Base-by-base conservation (phyloP, 2,888 invertebrate species). In the Pristionchus fissidentatus region DNA sequence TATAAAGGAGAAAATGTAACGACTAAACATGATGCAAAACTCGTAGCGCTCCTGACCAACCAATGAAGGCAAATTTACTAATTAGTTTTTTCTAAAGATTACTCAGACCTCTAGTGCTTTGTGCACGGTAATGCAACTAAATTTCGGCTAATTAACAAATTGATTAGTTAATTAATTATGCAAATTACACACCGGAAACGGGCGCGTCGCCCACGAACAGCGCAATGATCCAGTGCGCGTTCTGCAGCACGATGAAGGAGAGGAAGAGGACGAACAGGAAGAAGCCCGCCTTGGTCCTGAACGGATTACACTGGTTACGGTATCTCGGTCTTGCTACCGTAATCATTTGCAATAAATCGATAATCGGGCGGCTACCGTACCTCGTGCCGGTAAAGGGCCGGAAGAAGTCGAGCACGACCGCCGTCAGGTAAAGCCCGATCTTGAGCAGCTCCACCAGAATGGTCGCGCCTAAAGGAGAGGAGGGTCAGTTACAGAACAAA, bases 401-500 rank as follows among this genome's bases (percentile, higher is more conserved):
- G 80, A 90, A 84, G 70, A 89, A 85, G 75, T 91, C 91, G 43
- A 90, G 84, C 15, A 89, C 83, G 13, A 88, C 88, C n/a, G 91
- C 90, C n/a, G 91, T 85, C 35, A 90, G 55, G 84, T 88, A 92
- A 22, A 92, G 86, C 8, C 87, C 85, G 22, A 92, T 86, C 83
- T 92, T 92, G 35, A 92, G 87, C 22, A 89, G 46, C 82, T 92
- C 92, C 29, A 91, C 89, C 60, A 90, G 83, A 29, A 89, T 85
- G 75, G 89, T 89, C 32, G 87, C 87, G 3, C 84, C 85, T 57
- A 79, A 70, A 29, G 87, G 80, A 49, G 49, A 49, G 19, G 49
- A 15, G 19, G n/a, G n/a, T n/a, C n/a, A 60, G 26, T 60, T 26
- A 60, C 8, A 10, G 13, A 77, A 49, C 43, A 38, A 22, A 26